Evolutionary conservation across 2,113 vertebrate genomes (phyloP), one percentile per base, ranked within the genome.

Genomic region (Desmodus rotundus): DNA sequence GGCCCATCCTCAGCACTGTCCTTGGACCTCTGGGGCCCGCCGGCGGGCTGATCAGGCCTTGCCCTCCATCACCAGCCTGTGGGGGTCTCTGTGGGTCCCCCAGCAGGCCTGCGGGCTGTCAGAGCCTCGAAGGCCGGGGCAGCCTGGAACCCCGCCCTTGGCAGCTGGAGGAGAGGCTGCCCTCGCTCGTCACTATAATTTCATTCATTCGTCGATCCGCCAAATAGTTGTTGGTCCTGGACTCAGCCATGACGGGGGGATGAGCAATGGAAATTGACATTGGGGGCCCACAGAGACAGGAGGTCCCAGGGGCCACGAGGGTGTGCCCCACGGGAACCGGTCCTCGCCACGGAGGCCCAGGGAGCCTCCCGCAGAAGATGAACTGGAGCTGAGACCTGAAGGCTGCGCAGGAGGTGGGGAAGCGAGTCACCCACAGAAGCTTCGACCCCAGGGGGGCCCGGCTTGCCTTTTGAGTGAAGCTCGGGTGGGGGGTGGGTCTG

Each of bases 241-340:
- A 7, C 14, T 10, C 45, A 31, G 9, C 22, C 47, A 20, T 31
- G 20, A 28, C 0, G 36, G 12, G 26, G 6, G n/a, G 38, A 14
- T 0, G 14, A 38, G 17, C 0, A 4, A 54, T 28, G 50, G 19
- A 12, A 20, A 15, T 20, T 0, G 19, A 20, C 2, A 0, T 4
- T 41, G 12, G 61, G 70, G 61, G 22, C n/a, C 2, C 5, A 31
- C 0, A 6, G 61, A 1, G 28, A 20, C 3, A 2, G 3, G 19
- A 5, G 31, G 67, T 2, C 65, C 36, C 65, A 5, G 36, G 31
- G 1, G 36, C 22, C 65, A 26, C 0, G 19, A 50, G 61, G 33
- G 5, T 2, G 3, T 20, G 50, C 19, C 16, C 24, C 33, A 1
- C 0, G 12, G 76, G 3, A 4, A 11, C 1, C 3, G 1, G 16